Conservation (phyloP, 2,888 invertebrate genomes). For the Ophion obscuratus region DNA sequence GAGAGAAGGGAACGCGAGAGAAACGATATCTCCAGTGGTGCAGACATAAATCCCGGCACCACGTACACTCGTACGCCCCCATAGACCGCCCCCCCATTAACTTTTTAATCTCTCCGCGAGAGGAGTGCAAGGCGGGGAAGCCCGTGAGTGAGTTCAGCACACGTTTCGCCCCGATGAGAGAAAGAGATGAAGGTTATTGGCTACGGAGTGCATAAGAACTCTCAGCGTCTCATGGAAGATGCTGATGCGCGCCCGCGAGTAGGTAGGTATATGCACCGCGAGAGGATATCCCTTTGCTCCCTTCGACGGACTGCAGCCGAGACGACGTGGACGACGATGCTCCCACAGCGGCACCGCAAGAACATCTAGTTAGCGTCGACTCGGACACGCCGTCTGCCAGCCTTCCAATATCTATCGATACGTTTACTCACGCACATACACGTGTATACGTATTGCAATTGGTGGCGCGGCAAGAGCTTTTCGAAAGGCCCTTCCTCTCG, state of each 20-base stretch:
- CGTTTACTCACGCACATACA: not conserved
- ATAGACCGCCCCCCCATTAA: slow-evolving; percentile 83
- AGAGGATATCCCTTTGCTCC: slow-evolving; percentile 48
- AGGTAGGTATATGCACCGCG: slow-evolving; percentile 47
- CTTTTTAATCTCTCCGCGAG: slow-evolving; percentile 82
- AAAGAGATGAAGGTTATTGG: slow-evolving; percentile 53
- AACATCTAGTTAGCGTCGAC: slow-evolving; percentile 68
- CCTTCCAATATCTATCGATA: slow-evolving; percentile 38
- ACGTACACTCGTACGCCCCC: slow-evolving; percentile 83
- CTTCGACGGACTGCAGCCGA: slow-evolving; percentile 54
- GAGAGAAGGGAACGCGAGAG: slow-evolving; percentile 58
- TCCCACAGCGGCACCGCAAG: slow-evolving; percentile 60
- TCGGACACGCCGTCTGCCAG: slow-evolving; percentile 65
- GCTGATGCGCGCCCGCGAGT: slow-evolving; percentile 29
- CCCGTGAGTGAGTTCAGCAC: slow-evolving; percentile 50
- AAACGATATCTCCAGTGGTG: slow-evolving; percentile 83
- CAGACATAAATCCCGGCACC: slow-evolving; percentile 84
- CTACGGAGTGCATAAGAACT: slow-evolving; percentile 51
- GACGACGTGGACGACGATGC: slow-evolving; percentile 29
- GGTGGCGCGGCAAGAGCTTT: slow-evolving; percentile 11
- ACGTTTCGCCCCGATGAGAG: slow-evolving; percentile 44
- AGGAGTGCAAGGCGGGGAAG: slow-evolving; percentile 56
- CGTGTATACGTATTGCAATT: not conserved
- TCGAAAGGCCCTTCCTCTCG: slow-evolving; percentile 16
- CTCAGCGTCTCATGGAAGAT: slow-evolving; percentile 41